phyloP scores from a whole-genome alignment of 2,113 vertebrate genomes.

The Dromiciops gliroides region DNA sequence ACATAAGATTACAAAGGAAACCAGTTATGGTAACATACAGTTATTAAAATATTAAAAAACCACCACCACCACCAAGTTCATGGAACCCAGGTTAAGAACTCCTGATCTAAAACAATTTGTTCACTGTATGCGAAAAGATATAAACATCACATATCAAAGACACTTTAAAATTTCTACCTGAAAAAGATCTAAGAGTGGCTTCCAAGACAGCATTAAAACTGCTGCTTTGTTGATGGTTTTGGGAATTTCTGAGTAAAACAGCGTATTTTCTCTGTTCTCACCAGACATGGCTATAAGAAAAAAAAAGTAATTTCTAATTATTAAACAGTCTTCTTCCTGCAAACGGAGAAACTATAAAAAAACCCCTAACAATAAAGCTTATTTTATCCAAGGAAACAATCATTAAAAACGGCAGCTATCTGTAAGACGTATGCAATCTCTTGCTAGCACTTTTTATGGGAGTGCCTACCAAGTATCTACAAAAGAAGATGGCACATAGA shows the following conservation, averaged over 20 bases:
- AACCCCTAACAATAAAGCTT: background rate
- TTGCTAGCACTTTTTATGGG: background rate
- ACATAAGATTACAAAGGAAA: background rate
- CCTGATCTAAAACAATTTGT: background rate
- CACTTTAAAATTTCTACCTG: conserved; percentile 79
- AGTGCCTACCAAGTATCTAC: background rate
- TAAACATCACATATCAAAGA: background rate
- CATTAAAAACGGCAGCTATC: background rate
- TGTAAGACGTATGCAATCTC: background rate
- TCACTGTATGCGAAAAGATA: background rate
- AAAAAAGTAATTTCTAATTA: conserved; percentile 36
- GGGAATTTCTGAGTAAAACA: conserved; percentile 91
- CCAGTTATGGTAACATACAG: background rate
- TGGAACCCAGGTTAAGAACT: background rate
- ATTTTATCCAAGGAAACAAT: background rate
- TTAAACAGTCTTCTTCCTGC: conserved; percentile 31
- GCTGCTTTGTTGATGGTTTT: conserved; percentile 87
- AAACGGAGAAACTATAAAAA: background rate
- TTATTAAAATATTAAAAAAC: background rate
- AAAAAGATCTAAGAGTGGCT: conserved; percentile 89
- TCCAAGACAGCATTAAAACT: conserved; percentile 87
- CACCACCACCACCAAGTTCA: background rate
- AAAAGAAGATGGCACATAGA: background rate
- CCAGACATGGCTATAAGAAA: conserved; percentile 86
- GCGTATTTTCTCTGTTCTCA: conserved; percentile 89